These are phyloP conservation scores for Aethes cnicana DNA, from an alignment of 2,888 invertebrate species.

Conservation along the genomic window DNA sequence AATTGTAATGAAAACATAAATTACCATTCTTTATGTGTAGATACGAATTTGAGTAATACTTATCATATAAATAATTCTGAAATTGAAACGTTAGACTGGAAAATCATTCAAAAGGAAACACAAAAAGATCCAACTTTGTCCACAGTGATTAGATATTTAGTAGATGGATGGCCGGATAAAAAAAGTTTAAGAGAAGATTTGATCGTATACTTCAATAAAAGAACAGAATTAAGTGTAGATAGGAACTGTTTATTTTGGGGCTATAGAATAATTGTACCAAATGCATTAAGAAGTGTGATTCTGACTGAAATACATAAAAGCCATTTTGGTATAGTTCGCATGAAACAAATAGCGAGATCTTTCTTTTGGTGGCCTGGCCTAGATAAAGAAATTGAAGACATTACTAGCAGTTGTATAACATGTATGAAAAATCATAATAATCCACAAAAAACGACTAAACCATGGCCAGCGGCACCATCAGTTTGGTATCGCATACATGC, in stretches of 20 bases:
- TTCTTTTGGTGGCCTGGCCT: background rate
- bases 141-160: background rate
- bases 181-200: background rate
- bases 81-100: background rate
- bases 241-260: conserved; percentile 1
- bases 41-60: too few species aligned
- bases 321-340: background rate
- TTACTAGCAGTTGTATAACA: background rate
- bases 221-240: background rate
- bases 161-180: background rate
- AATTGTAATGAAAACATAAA: too few species aligned
- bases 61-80: too few species aligned
- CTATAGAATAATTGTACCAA: background rate
- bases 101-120: background rate
- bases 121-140: conserved; percentile 9
- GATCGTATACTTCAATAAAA: background rate
- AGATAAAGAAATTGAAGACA: background rate
- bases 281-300: background rate
- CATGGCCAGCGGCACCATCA: background rate
- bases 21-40: too few species aligned
- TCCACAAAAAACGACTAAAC: too few species aligned
- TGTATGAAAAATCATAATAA: too few species aligned
- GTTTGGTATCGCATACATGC: background rate
- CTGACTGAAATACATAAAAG: background rate
- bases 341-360: background rate